phyloP scores from a whole-genome alignment of 1,140 invertebrate genomes.

The Mamestra configurata region DNA sequence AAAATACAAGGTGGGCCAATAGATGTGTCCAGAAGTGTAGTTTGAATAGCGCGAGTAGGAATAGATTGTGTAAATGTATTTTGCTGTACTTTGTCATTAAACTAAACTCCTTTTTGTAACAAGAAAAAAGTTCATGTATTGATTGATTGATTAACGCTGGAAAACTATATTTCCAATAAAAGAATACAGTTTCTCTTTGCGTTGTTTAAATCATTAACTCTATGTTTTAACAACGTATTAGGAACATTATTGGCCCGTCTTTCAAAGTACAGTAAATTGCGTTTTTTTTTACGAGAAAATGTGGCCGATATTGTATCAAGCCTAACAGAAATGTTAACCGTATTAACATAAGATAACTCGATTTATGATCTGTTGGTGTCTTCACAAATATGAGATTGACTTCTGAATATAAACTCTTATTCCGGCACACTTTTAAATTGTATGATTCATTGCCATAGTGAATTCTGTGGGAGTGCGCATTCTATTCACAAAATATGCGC shows the following conservation, averaged over 20 bases:
- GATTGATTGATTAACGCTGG: no score
- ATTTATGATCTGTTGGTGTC: slow-evolving; percentile 41
- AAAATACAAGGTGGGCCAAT: no score
- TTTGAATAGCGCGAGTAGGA: not conserved
- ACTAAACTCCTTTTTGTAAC: no score
- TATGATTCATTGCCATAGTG: no score
- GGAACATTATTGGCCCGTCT: not conserved
- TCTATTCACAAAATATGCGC: no score
- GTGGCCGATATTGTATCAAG: not conserved
- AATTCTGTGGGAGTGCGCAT: no score
- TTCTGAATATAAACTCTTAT: not conserved
- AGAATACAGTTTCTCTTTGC: not conserved
- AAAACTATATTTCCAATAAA: no score
- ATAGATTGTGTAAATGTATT: slow-evolving; percentile 9
- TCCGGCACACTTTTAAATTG: no score
- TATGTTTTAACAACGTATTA: not conserved
- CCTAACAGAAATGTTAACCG: slow-evolving; percentile 32
- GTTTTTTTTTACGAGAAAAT: not conserved
- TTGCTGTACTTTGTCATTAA: slow-evolving; percentile 18
- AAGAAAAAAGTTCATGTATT: no score
- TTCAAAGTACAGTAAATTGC: slow-evolving; percentile 18
- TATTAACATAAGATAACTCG: slow-evolving; percentile 33
- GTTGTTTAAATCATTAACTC: not conserved
- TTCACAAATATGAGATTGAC: not conserved
- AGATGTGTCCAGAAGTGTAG: no score